Conservation (phyloP, 2,888 invertebrate genomes). For the Hydrotaea diabolus region DNA sequence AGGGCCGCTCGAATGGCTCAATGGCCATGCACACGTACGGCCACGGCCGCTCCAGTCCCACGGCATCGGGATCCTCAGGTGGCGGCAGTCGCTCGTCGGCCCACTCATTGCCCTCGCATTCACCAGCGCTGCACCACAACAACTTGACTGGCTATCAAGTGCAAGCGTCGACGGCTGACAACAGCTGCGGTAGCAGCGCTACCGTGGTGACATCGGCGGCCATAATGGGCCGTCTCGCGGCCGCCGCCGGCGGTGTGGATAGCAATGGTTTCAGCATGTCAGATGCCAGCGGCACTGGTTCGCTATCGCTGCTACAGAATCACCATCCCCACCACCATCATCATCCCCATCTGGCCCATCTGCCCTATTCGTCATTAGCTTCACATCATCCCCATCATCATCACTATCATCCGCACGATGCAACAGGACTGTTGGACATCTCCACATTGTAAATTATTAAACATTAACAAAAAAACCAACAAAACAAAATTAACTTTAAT, state of each 20-base stretch:
- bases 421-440: constrained; percentile 80
- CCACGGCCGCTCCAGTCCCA: constrained; percentile 77
- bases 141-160: constrained; percentile 53
- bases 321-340: constrained; percentile 70
- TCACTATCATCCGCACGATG: constrained; percentile 70
- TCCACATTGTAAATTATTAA: constrained; percentile 80
- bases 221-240: constrained; percentile 69
- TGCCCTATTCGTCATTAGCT: constrained; percentile 69
- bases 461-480: constrained; percentile 21
- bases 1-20: constrained; percentile 62
- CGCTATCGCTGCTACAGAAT: constrained; percentile 67
- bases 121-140: constrained; percentile 74
- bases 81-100: constrained; percentile 78
- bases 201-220: constrained; percentile 70
- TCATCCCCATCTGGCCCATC: constrained; percentile 69
- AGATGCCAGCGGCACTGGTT: constrained; percentile 65
- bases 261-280: constrained; percentile 58
- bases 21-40: constrained; percentile 62
- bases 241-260: constrained; percentile 50
- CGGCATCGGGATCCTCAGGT: constrained; percentile 73
- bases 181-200: constrained; percentile 65
- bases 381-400: constrained; percentile 71
- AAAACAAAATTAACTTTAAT: constrained; percentile 53
- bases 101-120: constrained; percentile 74
- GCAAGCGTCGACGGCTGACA: constrained; percentile 46